Evolutionary conservation across 2,888 invertebrate genomes (phyloP), one percentile per base, ranked within the genome.

Genomic region (Mesorhabditis spiculigera): DNA sequence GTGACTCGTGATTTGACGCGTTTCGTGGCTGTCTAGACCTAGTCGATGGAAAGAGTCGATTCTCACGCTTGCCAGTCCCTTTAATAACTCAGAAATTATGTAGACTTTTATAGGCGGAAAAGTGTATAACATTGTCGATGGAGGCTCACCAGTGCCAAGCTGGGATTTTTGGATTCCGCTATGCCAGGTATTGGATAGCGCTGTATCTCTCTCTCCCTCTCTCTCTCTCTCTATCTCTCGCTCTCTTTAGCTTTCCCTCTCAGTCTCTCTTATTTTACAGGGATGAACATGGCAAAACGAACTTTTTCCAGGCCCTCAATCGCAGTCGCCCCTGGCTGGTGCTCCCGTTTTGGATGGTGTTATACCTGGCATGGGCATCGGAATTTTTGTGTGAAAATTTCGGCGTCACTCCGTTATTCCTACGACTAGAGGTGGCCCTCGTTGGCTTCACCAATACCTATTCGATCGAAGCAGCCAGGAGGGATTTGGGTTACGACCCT

Each of bases 91-190:
- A 50, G 8, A 50, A 50, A n/a, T 13, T 50, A n/a, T n/a, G n/a
- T n/a, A 13, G 58, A 1, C n/a, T 13, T 65, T 68, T 41, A 68
- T 71, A 10, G 87, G 85, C 64, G 87, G 87, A 4, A 86, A 88
- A 72, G 86, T 86, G 4, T 88, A 88, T 73, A 87, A 88, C 76
- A 85, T 50, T 50, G 58, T 50, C n/a, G 58, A 50, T 50, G 58
- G 58, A n/a, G 58, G 58, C 8, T 3, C 58, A 3, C 58, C 58
- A 0, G 58, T 50, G 3, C 10, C 8, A 50, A 50, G 58, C 3
- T 50, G 58, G 58, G 10, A n/a, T 13, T 50, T 50, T n/a, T 50
- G 8, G 8, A 50, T 13, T n/a, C 58, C 58, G 8, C n/a, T 50
- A 50, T 50, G 58, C 58, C 8, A 50, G n/a, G 58, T 50, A n/a